phyloP scores from a whole-genome alignment of 2,113 vertebrate genomes.

The Thalassarche chlororhynchos region DNA sequence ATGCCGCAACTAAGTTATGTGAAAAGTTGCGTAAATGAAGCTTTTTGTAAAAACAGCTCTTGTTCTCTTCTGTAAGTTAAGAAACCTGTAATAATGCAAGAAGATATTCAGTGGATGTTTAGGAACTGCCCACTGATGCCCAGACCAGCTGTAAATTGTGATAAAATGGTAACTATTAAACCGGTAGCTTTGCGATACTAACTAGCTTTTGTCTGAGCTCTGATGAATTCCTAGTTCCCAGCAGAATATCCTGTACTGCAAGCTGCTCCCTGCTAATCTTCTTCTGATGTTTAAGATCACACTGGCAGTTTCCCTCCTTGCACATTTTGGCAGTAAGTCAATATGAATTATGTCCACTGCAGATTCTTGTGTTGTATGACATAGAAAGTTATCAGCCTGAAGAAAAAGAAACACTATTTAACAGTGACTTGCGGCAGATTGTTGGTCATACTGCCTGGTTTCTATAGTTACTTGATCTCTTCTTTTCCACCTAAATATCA shows the following conservation, averaged over 20 bases:
- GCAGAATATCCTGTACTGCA: not conserved
- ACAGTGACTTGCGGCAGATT: not conserved
- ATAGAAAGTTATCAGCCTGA: not conserved
- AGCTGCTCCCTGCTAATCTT: not conserved
- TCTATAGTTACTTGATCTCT: not conserved
- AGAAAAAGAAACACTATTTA: not conserved
- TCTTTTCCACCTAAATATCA: not conserved
- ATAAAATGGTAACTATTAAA: not conserved
- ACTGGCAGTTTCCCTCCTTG: not conserved
- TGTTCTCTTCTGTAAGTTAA: not conserved
- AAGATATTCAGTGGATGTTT: not conserved
- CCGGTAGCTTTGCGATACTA: not conserved
- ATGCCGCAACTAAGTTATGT: not conserved
- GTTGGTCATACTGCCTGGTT: not conserved
- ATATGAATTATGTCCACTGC: not conserved
- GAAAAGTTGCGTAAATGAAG: not conserved
- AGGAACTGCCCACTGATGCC: not conserved
- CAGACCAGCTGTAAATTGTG: not conserved
- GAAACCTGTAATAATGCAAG: not conserved
- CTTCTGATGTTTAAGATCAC: not conserved
- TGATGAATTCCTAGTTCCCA: not conserved
- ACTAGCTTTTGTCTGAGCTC: not conserved
- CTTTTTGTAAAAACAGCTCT: not conserved
- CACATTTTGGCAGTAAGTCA: not conserved
- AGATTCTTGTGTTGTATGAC: not conserved